Base-by-base conservation (phyloP, 1,140 invertebrate genomes). In the Cepaea nemoralis region DNA sequence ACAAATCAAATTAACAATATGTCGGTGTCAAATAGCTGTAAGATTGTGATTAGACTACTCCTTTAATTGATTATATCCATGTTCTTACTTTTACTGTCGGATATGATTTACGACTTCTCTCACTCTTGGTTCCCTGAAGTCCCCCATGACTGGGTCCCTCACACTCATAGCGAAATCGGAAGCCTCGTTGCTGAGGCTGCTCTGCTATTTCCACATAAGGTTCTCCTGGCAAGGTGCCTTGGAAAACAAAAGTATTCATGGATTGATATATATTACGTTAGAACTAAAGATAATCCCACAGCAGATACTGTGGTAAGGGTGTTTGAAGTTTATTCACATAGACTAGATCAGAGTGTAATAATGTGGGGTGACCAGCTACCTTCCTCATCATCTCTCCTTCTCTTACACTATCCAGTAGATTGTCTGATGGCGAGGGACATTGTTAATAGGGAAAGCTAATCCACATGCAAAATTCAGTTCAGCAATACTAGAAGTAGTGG, bases 71-170 rank as follows among this genome's bases (percentile, higher is more conserved):
- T 95, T 93, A 0, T 96, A 96, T 45, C 8, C 19, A 45, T 45
- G 19, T 45, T 8, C 8, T 59, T 84, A 92, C 92, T 86, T 86
- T 88, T n/a, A 92, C 88, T 31, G 90, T 82, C n/a, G 91, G 91
- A 81, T 89, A 90, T 12, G 91, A 90, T 84, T 91, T 92, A 63
- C 88, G 85, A 27, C 84, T 87, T 33, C 87, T 87, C 33, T 89
- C 87, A 83, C 89, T 91, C 59, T 84, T 89, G 42, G 88, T 89
- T 14, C 95, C 96, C 42, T 94, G 93, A 14, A 97, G 91, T 76
- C 94, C 94, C 3, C 96, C 96, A 93, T 98, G 96, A 3, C 96
- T 97, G 0, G 96, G 96, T 94, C 97, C 97, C 93, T 98, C 96
- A 86, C 96, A 97, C 90, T 95, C 95, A 87, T 98, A 98, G 0